Evolutionary conservation across 2,888 invertebrate genomes (phyloP).

Genomic region (Electrophaes corylata): DNA sequence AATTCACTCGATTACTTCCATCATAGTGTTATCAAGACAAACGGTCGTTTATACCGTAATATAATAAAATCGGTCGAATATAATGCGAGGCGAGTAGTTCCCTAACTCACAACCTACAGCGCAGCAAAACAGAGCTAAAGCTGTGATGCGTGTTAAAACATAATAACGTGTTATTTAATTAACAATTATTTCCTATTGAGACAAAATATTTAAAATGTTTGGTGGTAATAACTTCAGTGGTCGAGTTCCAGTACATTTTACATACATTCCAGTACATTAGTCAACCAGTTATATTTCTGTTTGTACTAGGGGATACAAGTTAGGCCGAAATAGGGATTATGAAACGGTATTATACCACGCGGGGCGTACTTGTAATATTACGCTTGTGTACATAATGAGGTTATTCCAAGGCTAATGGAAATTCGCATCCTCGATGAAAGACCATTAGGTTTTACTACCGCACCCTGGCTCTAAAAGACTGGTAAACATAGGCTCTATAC

Average conservation of each 20-base stretch:
- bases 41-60: slow-evolving; percentile 14
- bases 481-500: slow-evolving; percentile 34
- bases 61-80: slow-evolving; percentile 20
- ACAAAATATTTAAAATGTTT: not conserved
- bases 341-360: slow-evolving; percentile 19
- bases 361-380: slow-evolving; percentile 27
- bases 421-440: slow-evolving; percentile 40
- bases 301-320: slow-evolving; percentile 20
- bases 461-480: slow-evolving; percentile 39
- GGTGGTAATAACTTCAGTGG: not conserved
- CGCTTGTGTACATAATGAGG: slow-evolving; percentile 37
- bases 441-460: slow-evolving; percentile 49
- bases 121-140: no score
- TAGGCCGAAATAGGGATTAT: slow-evolving; percentile 10
- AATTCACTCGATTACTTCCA: slow-evolving; percentile 6
- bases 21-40: slow-evolving; percentile 16
- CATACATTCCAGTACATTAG: slow-evolving; percentile 10
- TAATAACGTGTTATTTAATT: no score
- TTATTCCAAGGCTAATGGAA: slow-evolving; percentile 45
- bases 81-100: slow-evolving; percentile 6
- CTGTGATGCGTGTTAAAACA: no score
- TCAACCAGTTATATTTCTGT: slow-evolving; percentile 10
- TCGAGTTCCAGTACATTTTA: slow-evolving; percentile 1
- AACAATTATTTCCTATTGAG: not conserved
- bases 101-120: no score